Evolutionary conservation across 2,888 invertebrate species (phyloP).

Genomic region (Rhagonycha lutea): DNA sequence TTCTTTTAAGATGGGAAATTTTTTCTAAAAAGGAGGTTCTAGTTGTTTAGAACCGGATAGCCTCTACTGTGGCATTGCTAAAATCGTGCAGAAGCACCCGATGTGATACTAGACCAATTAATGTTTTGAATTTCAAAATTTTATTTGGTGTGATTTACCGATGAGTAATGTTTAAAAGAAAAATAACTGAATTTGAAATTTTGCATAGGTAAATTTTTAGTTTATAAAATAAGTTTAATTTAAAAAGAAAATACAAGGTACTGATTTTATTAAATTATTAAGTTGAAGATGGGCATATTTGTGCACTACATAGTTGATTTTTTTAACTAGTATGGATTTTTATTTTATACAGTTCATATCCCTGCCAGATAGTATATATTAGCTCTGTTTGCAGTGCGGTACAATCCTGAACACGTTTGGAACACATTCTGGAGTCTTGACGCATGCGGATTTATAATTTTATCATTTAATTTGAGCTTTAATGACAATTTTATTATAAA

Average conservation of each 20-base stretch:
- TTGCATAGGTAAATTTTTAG: not conserved
- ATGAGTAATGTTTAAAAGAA: not conserved
- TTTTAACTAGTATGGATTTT: not conserved
- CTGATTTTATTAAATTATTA: not conserved
- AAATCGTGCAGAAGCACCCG: not conserved
- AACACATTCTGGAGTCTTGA: too few species aligned
- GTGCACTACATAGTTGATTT: not conserved
- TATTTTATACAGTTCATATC: not conserved
- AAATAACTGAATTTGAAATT: not conserved
- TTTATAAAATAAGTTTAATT: not conserved
- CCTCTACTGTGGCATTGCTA: not conserved
- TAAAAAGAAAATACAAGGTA: not conserved
- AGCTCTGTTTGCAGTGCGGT: too few species aligned
- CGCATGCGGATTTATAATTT: too few species aligned
- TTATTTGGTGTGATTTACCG: not conserved
- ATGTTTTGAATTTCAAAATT: not conserved
- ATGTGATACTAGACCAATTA: not conserved
- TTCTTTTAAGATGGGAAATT: too few species aligned
- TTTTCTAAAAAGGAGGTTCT: not conserved
- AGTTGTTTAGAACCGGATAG: not conserved
- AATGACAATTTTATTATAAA: too few species aligned
- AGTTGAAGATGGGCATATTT: not conserved
- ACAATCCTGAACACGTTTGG: too few species aligned
- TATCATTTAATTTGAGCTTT: too few species aligned
- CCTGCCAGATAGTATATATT: not conserved